Evolutionary conservation across 2,797 vertebrate genomes (phyloP), one percentile per base, ranked within the genome.

Genomic region (Eleutherodactylus coqui): DNA sequence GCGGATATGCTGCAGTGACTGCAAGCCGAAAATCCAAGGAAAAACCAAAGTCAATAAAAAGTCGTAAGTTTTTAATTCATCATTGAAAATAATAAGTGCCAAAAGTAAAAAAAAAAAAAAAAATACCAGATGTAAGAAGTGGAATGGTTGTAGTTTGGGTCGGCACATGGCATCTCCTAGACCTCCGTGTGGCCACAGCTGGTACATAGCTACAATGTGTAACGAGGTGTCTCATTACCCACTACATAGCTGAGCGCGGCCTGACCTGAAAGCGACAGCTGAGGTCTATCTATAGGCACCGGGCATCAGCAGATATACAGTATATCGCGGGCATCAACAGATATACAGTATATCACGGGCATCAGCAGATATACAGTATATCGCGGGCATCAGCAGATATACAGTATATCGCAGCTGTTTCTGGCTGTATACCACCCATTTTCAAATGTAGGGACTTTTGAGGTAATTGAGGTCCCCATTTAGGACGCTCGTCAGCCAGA

Each of bases 221-320:
- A 13, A 24, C 34, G 21, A 24, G 67, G 67, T 70, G 67, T 70
- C 67, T 70, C 67, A 70, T 70, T 70, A 70, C 67, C 27, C 34
- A 38, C 32, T 10, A 38, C 32, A 69, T 69, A 69, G 64, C 64
- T 69, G 5, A 70, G 11, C 29, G 34, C 53, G n/a, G 29, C 17
- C 24, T 14, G 67, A 36, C 21, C 67, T 70, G 5, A 38, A 43
- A 70, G 43, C 36, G 43, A 70, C 67, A 70, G 67, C 67, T 70
- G 67, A 70, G 36, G 17, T 11, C 36, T 70, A 70, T 70, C 17
- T 70, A 70, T 70, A 70, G 67, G 38, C 34, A 8, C 21, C 4
- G 38, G 34, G 2, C 21, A n/a, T n/a, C 19, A n/a, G n/a, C n/a
- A n/a, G n/a, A n/a, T n/a, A n/a, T n/a, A n/a, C n/a, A n/a, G n/a